A percentile compares a stretch with the other conserved stretches of the same genome.
phyloP scores from a whole-genome alignment of 2,888 invertebrate species.

The Drosophila peninsularis region DNA sequence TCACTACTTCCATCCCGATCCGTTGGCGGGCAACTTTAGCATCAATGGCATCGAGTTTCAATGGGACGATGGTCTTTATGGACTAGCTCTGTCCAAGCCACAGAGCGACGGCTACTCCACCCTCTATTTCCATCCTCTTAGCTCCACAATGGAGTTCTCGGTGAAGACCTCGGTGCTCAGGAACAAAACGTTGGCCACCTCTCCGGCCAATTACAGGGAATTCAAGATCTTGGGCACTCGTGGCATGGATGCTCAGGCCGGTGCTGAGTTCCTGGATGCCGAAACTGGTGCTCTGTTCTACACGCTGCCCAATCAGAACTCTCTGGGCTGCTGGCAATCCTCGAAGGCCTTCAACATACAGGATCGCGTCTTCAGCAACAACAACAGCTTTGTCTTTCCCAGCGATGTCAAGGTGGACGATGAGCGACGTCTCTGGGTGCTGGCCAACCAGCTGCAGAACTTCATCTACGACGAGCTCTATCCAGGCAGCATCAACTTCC shows the following conservation, averaged over 20 bases:
- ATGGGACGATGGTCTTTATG: constrained; percentile 92
- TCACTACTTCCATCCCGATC: constrained; percentile 89
- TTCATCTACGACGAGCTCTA: constrained; percentile 89
- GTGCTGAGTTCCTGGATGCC: constrained; percentile 89
- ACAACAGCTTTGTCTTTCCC: constrained; percentile 90
- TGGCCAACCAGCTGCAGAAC: constrained; percentile 89
- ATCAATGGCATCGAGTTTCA: constrained; percentile 89
- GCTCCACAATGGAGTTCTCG: constrained; percentile 90
- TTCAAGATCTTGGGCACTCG: constrained; percentile 89
- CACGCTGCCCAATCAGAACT: constrained; percentile 90
- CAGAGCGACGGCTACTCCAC: constrained; percentile 89
- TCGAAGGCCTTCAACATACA: constrained; percentile 89
- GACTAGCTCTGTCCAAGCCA: constrained; percentile 89
- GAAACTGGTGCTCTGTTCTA: constrained; percentile 91
- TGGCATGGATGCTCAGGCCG: constrained; percentile 90
- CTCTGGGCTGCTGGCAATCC: constrained; percentile 92
- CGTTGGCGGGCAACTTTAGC: constrained; percentile 89
- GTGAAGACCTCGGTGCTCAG: constrained; percentile 89
- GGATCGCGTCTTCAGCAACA: constrained; percentile 89
- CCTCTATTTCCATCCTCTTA: constrained; percentile 92
- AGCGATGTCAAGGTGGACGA: constrained; percentile 91
- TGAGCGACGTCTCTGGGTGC: constrained; percentile 89
- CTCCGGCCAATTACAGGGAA: constrained; percentile 86
- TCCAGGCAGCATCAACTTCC: constrained; percentile 88
- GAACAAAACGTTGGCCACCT: constrained; percentile 86